These are phyloP conservation scores for Tachyglossus aculeatus DNA, from an alignment of 2,797 vertebrate genomes.

Conservation along the genomic window DNA sequence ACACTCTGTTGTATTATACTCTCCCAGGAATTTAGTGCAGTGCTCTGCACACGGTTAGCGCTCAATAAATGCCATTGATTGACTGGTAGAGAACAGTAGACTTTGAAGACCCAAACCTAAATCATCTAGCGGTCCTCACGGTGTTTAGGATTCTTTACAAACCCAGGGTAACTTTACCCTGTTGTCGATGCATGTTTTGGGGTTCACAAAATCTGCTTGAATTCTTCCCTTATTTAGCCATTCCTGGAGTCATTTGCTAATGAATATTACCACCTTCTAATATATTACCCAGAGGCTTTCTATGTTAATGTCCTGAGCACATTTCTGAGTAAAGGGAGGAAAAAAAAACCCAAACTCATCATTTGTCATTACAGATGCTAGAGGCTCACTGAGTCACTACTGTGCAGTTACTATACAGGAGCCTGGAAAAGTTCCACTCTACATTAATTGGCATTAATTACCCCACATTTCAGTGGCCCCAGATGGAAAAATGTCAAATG, in stretches of 20 bases:
- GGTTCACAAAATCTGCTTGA: constrained; percentile 65
- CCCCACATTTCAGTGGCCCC: constrained; percentile 25
- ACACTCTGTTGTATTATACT: too few species aligned
- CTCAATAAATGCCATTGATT: too few species aligned
- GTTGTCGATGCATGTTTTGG: constrained; percentile 61
- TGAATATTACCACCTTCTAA: constrained; percentile 38
- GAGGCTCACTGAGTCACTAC: constrained; percentile 5
- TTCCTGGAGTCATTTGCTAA: constrained; percentile 64
- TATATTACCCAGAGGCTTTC: constrained; percentile 41
- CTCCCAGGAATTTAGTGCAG: too few species aligned
- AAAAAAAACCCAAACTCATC: too few species aligned
- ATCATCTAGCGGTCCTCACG: constrained; percentile 38
- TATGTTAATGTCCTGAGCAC: constrained; percentile 2
- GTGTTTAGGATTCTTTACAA: constrained; percentile 51
- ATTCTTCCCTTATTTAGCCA: constrained; percentile 68
- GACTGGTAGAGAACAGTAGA: too few species aligned
- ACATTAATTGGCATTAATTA: constrained; percentile 28
- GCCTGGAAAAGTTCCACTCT: constrained; percentile 37
- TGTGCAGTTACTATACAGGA: not conserved
- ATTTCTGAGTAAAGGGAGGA: constrained; percentile 10
- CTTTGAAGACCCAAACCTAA: not conserved
- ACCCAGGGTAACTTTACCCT: constrained; percentile 49
- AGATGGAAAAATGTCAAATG: too few species aligned
- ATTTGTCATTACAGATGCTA: not conserved
- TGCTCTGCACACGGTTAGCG: too few species aligned